Evolutionary conservation across 2,113 vertebrate genomes (phyloP).

Genomic region (Cyprinodon variegatus): DNA sequence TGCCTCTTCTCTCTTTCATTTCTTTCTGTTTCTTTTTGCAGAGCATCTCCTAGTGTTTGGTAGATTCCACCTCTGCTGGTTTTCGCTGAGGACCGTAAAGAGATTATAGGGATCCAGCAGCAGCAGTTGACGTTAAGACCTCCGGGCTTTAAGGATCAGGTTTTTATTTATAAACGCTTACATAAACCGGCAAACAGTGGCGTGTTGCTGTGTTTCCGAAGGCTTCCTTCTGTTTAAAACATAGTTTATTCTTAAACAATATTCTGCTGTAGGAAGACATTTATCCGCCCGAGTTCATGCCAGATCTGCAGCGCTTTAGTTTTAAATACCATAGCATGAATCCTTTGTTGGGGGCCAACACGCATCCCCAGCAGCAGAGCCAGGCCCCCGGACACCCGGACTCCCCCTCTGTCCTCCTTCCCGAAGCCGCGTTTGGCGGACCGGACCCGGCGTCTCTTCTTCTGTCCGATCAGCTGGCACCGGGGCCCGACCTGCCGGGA

Average conservation of each 20-base stretch:
- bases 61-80: not conserved
- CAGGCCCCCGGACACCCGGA: slow-evolving; percentile 75
- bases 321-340: slow-evolving; percentile 88
- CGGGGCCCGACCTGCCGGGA: slow-evolving; percentile 62
- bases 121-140: slow-evolving; percentile 42
- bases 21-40: not conserved
- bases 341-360: slow-evolving; percentile 86
- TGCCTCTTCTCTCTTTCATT: slow-evolving; percentile 30
- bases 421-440: slow-evolving; percentile 68
- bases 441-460: slow-evolving; percentile 69
- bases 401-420: slow-evolving; percentile 79
- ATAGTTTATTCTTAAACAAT: slow-evolving; percentile 6
- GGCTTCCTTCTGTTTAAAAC: not conserved
- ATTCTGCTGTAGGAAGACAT: slow-evolving; percentile 52
- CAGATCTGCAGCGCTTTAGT: slow-evolving; percentile 84
- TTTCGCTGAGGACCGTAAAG: not conserved
- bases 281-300: slow-evolving; percentile 78
- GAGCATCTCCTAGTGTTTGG: not conserved
- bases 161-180: slow-evolving; percentile 53
- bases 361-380: slow-evolving; percentile 83
- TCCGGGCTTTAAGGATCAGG: slow-evolving; percentile 59
- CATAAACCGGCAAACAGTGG: slow-evolving; percentile 37
- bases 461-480: slow-evolving; percentile 60
- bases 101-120: slow-evolving; percentile 20
- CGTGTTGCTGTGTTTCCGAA: slow-evolving; percentile 1